Percentiles rank a stretch among this genome's conserved stretches.
phyloP scores from a whole-genome alignment of 2,888 invertebrate genomes.

The Drosophila cracens region DNA sequence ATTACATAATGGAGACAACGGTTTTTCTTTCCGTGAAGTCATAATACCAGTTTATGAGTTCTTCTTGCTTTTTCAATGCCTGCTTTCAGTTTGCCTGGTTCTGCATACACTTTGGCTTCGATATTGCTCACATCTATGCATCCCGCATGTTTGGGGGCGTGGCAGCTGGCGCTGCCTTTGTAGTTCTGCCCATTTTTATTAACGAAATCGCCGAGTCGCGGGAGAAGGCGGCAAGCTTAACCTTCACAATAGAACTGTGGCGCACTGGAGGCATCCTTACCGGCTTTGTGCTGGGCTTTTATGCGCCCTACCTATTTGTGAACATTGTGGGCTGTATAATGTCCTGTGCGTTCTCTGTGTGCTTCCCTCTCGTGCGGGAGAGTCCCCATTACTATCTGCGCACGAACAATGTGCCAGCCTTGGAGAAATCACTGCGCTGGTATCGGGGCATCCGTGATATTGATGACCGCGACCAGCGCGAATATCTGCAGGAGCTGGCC shows the following conservation, averaged over 20 bases:
- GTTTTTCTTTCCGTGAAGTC: neutral
- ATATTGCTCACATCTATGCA: conserved; percentile 79
- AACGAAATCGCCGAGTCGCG: conserved; percentile 76
- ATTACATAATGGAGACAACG: neutral
- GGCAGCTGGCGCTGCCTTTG: conserved; percentile 78
- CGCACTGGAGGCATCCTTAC: conserved; percentile 76
- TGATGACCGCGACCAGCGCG: conserved; percentile 74
- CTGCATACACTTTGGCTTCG: conserved; percentile 80
- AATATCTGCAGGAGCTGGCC: conserved; percentile 71
- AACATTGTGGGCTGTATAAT: conserved; percentile 69
- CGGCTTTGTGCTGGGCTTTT: conserved; percentile 74
- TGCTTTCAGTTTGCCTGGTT: conserved; percentile 78
- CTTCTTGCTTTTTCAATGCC: neutral
- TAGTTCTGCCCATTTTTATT: conserved; percentile 80
- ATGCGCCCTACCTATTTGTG: conserved; percentile 63
- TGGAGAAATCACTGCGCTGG: conserved; percentile 83
- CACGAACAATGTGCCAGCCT: conserved; percentile 58
- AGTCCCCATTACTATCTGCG: conserved; percentile 79
- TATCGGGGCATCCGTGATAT: conserved; percentile 82
- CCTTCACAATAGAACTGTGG: conserved; percentile 72
- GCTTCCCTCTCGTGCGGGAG: conserved; percentile 82
- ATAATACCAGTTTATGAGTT: neutral
- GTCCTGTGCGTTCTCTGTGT: conserved; percentile 74
- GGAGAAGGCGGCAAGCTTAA: conserved; percentile 67
- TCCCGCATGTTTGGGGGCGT: conserved; percentile 80